phyloP scores from a whole-genome alignment of 2,797 vertebrate species.

The Bradypodion pumilum region DNA sequence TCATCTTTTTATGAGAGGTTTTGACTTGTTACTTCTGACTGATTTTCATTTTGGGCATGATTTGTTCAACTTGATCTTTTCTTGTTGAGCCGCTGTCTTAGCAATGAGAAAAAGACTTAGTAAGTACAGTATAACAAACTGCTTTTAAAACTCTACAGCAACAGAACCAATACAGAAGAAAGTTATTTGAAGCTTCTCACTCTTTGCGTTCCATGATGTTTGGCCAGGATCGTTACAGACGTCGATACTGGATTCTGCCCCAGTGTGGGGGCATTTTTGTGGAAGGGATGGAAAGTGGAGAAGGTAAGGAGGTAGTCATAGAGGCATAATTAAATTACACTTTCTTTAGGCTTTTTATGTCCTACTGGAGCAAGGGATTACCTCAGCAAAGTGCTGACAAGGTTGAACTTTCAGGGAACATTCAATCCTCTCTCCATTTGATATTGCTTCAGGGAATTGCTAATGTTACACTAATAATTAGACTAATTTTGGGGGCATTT shows the following conservation, averaged over 20 bases:
- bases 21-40: background rate
- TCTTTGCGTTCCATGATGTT: conserved; percentile 90
- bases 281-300: conserved; percentile 89
- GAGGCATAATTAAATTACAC: background rate
- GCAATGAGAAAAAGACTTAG: conserved; percentile 10
- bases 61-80: background rate
- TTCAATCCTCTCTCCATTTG: background rate
- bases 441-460: background rate
- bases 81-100: background rate
- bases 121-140: conserved; percentile 11
- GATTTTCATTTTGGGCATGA: background rate
- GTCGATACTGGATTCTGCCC: conserved; percentile 95
- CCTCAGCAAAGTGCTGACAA: background rate
- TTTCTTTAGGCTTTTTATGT: background rate
- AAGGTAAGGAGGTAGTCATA: conserved; percentile 74
- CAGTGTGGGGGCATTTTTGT: conserved; percentile 92
- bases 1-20: conserved; percentile 27
- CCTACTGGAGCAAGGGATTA: background rate
- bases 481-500: background rate
- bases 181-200: conserved; percentile 90
- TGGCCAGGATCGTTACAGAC: conserved; percentile 92
- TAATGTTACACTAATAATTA: background rate
- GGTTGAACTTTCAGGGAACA: background rate
- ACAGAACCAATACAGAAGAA: conserved; percentile 90
- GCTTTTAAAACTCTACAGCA: conserved; percentile 78